A percentile compares a stretch with the other conserved stretches of the same genome.
Evolutionary conservation across 2,797 vertebrate genomes (phyloP).

Genomic region (Halcyon chelicuti): DNA sequence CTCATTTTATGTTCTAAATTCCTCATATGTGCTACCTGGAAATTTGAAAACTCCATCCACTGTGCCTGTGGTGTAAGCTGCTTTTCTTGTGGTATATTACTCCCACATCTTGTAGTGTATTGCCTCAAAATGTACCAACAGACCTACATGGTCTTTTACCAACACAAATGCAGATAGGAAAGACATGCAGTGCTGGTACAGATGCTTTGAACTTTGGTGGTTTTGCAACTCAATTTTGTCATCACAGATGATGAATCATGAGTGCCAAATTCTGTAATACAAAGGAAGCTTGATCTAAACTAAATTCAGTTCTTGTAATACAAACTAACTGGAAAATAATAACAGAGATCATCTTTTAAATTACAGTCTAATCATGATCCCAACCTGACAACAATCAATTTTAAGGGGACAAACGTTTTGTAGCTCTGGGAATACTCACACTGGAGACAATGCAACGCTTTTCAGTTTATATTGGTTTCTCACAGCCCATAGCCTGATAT

Average conservation of each 20-base stretch:
- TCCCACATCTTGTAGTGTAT: neutral
- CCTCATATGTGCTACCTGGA: neutral
- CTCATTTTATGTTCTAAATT: neutral
- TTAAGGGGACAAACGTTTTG: neutral
- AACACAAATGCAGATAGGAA: neutral
- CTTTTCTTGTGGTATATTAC: neutral
- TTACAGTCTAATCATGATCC: neutral
- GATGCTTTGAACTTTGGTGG: neutral
- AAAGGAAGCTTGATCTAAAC: neutral
- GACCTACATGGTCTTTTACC: neutral
- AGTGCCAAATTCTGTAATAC: neutral
- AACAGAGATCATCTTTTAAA: neutral
- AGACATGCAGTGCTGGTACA: neutral
- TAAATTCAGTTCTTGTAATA: neutral
- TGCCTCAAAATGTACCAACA: neutral
- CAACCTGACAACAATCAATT: neutral
- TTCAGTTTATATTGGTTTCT: slow-evolving; percentile 5
- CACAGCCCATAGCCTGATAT: neutral
- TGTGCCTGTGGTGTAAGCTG: neutral
- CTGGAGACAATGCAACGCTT: neutral
- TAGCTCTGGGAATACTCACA: neutral
- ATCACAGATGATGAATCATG: neutral
- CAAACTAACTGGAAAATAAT: neutral
- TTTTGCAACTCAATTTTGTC: neutral
- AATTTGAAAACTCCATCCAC: neutral